These are phyloP conservation scores for Eptatretus atami DNA, from an alignment of 2,797 vertebrate species.

Conservation along the genomic window DNA sequence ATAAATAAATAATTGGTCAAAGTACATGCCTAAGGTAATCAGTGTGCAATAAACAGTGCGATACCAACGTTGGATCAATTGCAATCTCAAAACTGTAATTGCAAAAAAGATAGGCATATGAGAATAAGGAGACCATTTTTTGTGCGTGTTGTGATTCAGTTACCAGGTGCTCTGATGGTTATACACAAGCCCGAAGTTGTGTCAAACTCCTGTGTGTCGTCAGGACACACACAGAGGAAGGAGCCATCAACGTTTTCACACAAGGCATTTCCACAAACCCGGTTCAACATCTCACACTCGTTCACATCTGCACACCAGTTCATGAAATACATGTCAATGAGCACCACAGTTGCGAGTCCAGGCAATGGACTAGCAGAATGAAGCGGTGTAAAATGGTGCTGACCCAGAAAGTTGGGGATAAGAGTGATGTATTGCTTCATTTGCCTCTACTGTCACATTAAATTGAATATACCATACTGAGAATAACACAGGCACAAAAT, in stretches of 20 bases:
- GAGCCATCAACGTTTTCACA: conserved; percentile 61
- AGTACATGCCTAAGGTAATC: no score
- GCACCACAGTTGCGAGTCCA: conserved; percentile 8
- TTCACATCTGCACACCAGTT: conserved; percentile 39
- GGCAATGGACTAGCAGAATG: no score
- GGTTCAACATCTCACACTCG: conserved; percentile 52
- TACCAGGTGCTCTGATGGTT: conserved; percentile 20
- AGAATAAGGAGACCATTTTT: conserved; percentile 13
- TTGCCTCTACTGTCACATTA: no score
- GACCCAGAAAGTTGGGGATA: no score
- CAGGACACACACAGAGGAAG: conserved; percentile 44
- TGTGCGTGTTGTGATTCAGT: conserved; percentile 14
- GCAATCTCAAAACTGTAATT: conserved; percentile 10
- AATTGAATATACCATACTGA: no score
- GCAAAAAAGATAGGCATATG: conserved; percentile 12
- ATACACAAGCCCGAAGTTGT: conserved; percentile 47
- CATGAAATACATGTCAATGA: conserved; percentile 9
- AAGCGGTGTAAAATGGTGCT: no score
- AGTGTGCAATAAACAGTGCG: no score
- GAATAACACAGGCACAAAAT: no score
- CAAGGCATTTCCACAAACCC: conserved; percentile 54
- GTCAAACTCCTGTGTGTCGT: conserved; percentile 43
- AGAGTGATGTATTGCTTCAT: no score
- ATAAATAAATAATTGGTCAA: no score
- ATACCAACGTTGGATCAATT: no score